Conservation (phyloP, 2,797 vertebrate species). For the Cossypha dichroa region DNA sequence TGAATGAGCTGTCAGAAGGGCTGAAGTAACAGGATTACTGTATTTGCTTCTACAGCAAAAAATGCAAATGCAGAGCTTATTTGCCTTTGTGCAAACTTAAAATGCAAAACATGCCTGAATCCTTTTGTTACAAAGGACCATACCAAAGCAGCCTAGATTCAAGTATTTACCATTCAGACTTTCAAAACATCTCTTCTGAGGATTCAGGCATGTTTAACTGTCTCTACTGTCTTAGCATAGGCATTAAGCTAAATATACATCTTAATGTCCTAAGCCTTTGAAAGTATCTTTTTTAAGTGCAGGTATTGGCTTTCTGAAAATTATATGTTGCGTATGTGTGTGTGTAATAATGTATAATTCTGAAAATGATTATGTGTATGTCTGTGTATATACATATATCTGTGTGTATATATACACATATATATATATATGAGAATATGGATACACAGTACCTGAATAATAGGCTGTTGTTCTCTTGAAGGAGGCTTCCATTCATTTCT, state of each 20-base stretch:
- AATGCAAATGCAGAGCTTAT: not conserved
- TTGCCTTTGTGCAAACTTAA: not conserved
- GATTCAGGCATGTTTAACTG: not conserved
- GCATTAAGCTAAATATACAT: not conserved
- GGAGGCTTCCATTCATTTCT: slow-evolving; percentile 73
- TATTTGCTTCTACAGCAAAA: not conserved
- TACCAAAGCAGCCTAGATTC: not conserved
- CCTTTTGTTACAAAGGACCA: not conserved
- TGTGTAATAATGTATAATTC: not conserved
- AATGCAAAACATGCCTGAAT: not conserved
- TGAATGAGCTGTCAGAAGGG: not conserved
- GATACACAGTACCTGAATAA: slow-evolving; percentile 57
- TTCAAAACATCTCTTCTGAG: not conserved
- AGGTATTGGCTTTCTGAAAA: not conserved
- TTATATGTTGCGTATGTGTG: not conserved
- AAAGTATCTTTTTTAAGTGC: not conserved
- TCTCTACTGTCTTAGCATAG: not conserved
- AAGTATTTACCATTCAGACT: not conserved
- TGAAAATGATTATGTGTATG: not conserved
- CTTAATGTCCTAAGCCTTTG: not conserved
- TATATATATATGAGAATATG: not conserved
- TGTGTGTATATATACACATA: not conserved
- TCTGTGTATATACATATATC: not conserved
- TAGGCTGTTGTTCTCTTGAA: slow-evolving; percentile 23
- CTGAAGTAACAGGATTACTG: not conserved